Conservation (phyloP, 1,140 invertebrate species). For the Lutraria rhynchaena region DNA sequence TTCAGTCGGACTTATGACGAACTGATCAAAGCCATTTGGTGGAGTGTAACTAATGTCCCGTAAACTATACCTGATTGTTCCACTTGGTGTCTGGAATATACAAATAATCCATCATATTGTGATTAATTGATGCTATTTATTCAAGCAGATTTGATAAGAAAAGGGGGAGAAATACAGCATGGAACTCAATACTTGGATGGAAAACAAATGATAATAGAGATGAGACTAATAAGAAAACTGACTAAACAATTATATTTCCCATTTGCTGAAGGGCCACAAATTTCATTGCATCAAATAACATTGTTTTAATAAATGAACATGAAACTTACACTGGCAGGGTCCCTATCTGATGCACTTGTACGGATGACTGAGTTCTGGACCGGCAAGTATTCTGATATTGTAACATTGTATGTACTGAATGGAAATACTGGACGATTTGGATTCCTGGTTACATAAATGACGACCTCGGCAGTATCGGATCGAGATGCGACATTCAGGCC, state of each 20-base stretch:
- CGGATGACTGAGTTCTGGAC: slow-evolving; percentile 56
- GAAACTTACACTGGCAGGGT: slow-evolving; percentile 58
- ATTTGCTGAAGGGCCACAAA: too few species aligned
- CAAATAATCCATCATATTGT: background rate
- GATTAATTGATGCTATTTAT: too few species aligned
- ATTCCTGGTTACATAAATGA: slow-evolving; percentile 69
- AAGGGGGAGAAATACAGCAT: too few species aligned
- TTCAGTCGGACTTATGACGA: slow-evolving; percentile 62
- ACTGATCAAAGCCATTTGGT: slow-evolving; percentile 44
- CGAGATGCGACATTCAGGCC: slow-evolving; percentile 37
- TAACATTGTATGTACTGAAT: slow-evolving; percentile 60
- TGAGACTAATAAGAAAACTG: too few species aligned
- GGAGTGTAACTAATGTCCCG: slow-evolving; percentile 34
- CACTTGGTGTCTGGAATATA: slow-evolving; percentile 58
- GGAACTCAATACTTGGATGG: too few species aligned
- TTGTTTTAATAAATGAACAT: too few species aligned
- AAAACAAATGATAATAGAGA: too few species aligned
- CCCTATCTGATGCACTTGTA: slow-evolving; percentile 64
- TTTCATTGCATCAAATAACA: too few species aligned
- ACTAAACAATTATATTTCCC: too few species aligned
- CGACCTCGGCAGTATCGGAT: slow-evolving; percentile 58
- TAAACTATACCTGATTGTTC: slow-evolving; percentile 58
- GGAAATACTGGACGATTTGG: slow-evolving; percentile 68
- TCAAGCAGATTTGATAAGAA: too few species aligned
- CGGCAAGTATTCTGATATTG: slow-evolving; percentile 67